Evolutionary conservation across 64 coral and sea anemone genomes (phyloP), one percentile per base, ranked within the genome.

Genomic region (Astreopora myriophthalma): DNA sequence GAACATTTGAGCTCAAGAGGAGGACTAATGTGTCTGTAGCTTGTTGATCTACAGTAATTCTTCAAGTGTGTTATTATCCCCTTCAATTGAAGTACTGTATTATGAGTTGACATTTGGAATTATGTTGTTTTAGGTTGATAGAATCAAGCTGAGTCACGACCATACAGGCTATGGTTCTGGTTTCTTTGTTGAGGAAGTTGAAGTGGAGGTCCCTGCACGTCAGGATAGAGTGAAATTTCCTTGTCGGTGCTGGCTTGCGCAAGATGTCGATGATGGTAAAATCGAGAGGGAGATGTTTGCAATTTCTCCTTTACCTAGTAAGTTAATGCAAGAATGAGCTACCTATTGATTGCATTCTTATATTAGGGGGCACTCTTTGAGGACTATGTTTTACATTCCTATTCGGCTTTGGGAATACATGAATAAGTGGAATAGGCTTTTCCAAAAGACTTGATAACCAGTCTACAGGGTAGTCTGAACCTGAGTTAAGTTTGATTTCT

Each of bases 261-360:
- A 96, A 60, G 95, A 96, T 68, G 90, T 92, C 2, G 95, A 96
- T 58, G 95, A 96, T 60, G 95, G 95, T 26, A 96, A 96, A 76
- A 96, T 96, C 60, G 95, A 96, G 71, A 86, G 95, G 75, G 95
- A 96, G 48, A 91, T 96, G 95, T 94, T 85, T 84, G 90, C 95
- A 71, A 87, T 94, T 22, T 69, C 91, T 24, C 95, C 93, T 44
- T 69, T 96, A 3, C 95, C 95, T 48, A 96, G 95, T 96, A 71
- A 94, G 95, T 86, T 22, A 40, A 11, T 34, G 28, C 2, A 22
- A 35, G 23, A 16, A 63, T 6, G 40, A 44, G 40, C 40, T 44
- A 44, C 30, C 19, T 42, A 17, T 24, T 26, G 24, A 77, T 19
- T 33, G 61, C 16, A 24, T 87, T 73, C 33, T 44, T 44, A 44